Evolutionary conservation across 1,140 invertebrate species (phyloP), one percentile per base, ranked within the genome.

Genomic region (Zaprionus ornatus): DNA sequence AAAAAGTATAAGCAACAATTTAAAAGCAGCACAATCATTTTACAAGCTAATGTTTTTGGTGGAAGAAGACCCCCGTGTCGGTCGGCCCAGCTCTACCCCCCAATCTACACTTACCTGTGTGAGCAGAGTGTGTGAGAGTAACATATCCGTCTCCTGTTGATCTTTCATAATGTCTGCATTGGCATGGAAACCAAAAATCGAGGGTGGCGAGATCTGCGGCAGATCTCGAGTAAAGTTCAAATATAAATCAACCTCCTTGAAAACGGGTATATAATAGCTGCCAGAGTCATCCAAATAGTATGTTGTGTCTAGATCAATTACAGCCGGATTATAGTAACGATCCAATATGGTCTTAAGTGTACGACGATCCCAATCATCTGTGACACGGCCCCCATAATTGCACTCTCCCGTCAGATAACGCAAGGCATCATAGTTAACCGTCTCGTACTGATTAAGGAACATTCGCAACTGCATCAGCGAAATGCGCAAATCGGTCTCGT

Each of bases 151-250:
- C 93, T 99, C 98, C 65, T 96, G 95, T 93, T 98, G 96, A 92
- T 99, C 97, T 93, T 98, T 99, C 76, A 97, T 96, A 77, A 99
- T 98, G 92, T 98, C 97, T 1, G 98, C 98, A 93, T 99, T 99
- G 68, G 96, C 95, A 92, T 99, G 95, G 95, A 99, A 97, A 21
- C 98, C 98, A 93, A 99, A 99, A 50, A 99, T 96, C 79, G 95
- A 95, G 0, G 98, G 97, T 54, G 95, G 94, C 0, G 97, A 96
- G 27, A 96, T 95, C 21, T 96, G 93, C 0, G 98, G 98, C 74
- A 99, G 93, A 15, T 94, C 94, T 27, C 95, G 95, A 0, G 97
- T 97, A 87, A 97, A 97, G 55, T 94, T 94, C 12, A 98, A 87
- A 92, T 96, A 98, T 7, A 94, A 94, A 1, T 97, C 95, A 81